Conservation (phyloP, 2,888 invertebrate species). For the Trilocha varians region DNA sequence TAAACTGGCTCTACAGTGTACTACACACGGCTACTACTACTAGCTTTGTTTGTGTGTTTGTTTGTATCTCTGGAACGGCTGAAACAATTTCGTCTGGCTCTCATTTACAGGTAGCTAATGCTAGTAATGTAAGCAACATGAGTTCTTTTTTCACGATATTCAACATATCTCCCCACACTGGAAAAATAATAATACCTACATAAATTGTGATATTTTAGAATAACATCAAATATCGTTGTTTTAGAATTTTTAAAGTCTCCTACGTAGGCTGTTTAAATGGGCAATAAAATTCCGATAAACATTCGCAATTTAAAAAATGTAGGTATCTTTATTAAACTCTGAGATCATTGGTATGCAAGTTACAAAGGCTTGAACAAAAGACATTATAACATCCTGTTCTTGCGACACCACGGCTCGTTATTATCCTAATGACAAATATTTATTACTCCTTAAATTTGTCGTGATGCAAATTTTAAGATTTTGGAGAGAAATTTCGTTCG, state of each 20-base stretch:
- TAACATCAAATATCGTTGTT: too few relatives aligned
- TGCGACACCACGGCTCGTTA: conserved; percentile 61
- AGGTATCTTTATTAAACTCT: conserved; percentile 31
- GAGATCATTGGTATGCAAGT: conserved; percentile 64
- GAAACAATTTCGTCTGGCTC: too few relatives aligned
- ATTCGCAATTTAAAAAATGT: conserved; percentile 40
- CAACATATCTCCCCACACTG: too few relatives aligned
- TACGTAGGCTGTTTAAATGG: conserved; percentile 35
- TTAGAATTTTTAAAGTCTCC: conserved; percentile 27
- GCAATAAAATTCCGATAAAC: conserved; percentile 32
- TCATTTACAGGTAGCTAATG: too few relatives aligned
- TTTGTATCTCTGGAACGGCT: too few relatives aligned
- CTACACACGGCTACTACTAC: too few relatives aligned
- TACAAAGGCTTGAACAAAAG: conserved; percentile 63
- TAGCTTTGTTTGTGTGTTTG: too few relatives aligned
- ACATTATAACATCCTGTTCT: conserved; percentile 69
- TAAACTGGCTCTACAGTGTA: conserved; percentile 3
- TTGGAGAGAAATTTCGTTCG: conserved; percentile 31
- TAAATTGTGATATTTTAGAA: too few relatives aligned
- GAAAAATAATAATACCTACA: too few relatives aligned
- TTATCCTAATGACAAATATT: conserved; percentile 70
- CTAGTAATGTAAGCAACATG: too few relatives aligned
- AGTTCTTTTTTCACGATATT: too few relatives aligned
- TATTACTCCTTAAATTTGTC: conserved; percentile 66
- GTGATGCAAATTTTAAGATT: conserved; percentile 64